phyloP scores from a whole-genome alignment of 2,888 invertebrate species.

The Corbicula japonica region DNA sequence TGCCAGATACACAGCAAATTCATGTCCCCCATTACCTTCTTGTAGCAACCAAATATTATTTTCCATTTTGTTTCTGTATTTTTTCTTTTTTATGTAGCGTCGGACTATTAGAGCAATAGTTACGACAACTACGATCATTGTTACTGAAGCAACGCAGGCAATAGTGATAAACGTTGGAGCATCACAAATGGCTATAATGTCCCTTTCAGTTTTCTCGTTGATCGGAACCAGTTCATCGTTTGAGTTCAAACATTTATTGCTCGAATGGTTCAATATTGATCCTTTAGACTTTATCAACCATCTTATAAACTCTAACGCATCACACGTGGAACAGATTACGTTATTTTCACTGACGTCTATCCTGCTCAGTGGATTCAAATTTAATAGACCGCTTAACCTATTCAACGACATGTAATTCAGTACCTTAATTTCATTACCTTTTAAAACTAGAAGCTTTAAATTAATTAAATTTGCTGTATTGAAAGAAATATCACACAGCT shows the following conservation, averaged over 20 bases:
- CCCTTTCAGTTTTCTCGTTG: neutral
- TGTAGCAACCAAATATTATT: neutral
- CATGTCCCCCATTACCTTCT: neutral
- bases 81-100: neutral
- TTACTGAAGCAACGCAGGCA: neutral
- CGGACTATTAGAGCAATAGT: neutral
- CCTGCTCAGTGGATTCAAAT: no score
- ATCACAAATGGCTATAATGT: neutral
- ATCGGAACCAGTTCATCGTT: neutral
- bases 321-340: neutral
- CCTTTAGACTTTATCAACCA: neutral
- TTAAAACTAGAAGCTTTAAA: neutral
- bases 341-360: neutral
- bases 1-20: constrained; percentile 22
- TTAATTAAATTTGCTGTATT: neutral
- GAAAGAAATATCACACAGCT: neutral
- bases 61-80: neutral
- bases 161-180: neutral
- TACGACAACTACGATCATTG: neutral
- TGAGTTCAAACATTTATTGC: neutral
- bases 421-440: neutral
- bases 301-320: neutral
- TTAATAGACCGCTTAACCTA: neutral
- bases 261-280: neutral
- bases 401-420: neutral